Evolutionary conservation across 1,140 invertebrate species (phyloP).

Genomic region (Apis mellifera): Amel_HAv3.1 CM009942.2:5499501-5500000

Average conservation of each 20-base stretch:
- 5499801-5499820: constrained; percentile 24
- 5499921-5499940: constrained; percentile 55
- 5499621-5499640: not conserved
- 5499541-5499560: no score
- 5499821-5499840: constrained; percentile 43
- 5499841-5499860: constrained; percentile 25
- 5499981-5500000: not conserved
- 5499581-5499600: not conserved
- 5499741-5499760: constrained; percentile 5
- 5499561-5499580: not conserved
- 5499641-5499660: no score
- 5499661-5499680: not conserved
- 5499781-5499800: constrained; percentile 4
- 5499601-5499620: no score
- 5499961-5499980: not conserved
- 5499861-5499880: constrained; percentile 50
- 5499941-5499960: constrained; percentile 57
- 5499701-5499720: not conserved
- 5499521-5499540: no score
- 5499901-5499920: constrained; percentile 47
- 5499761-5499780: not conserved
- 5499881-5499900: constrained; percentile 50
- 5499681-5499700: not conserved
- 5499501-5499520: no score
- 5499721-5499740: no score